Conservation (phyloP, 2,113 vertebrate genomes). For the Burhinus bistriatus region DNA sequence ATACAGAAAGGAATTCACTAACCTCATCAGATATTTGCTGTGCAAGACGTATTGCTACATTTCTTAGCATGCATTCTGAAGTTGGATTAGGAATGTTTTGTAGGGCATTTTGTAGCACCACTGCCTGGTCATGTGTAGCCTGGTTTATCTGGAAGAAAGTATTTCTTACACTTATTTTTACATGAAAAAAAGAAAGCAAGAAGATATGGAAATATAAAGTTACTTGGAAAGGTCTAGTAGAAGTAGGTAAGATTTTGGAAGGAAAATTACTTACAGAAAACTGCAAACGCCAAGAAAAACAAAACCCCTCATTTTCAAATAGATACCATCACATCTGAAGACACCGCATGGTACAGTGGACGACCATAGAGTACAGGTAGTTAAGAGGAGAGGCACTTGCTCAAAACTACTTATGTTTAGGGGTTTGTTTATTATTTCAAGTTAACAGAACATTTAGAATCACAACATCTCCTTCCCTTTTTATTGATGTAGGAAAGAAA, state of each 20-base stretch:
- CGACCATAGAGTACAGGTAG: fast-evolving
- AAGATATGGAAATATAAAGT: not conserved
- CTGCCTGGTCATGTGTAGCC: constrained; percentile 95
- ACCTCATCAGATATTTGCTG: constrained; percentile 99
- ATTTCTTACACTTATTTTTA: constrained; percentile 47
- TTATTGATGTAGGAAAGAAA: not conserved
- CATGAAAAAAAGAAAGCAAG: not conserved
- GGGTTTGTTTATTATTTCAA: not conserved
- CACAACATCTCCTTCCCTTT: not conserved
- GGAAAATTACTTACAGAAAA: not conserved
- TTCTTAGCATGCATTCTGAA: constrained; percentile 98
- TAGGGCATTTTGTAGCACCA: constrained; percentile 96
- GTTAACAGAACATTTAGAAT: not conserved
- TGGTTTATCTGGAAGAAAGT: constrained; percentile 87
- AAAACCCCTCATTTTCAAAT: not conserved
- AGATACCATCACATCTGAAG: not conserved
- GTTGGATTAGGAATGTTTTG: constrained; percentile 99
- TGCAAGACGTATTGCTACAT: constrained; percentile 96
- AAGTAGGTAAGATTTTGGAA: not conserved
- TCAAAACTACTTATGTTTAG: not conserved
- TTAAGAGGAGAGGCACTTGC: not conserved
- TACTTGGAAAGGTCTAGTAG: not conserved
- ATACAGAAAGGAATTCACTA: constrained; percentile 47
- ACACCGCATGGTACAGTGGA: not conserved
- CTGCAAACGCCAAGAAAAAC: not conserved